phyloP scores from a whole-genome alignment of 2,113 vertebrate genomes.

The Myiopsitta monachus region DNA sequence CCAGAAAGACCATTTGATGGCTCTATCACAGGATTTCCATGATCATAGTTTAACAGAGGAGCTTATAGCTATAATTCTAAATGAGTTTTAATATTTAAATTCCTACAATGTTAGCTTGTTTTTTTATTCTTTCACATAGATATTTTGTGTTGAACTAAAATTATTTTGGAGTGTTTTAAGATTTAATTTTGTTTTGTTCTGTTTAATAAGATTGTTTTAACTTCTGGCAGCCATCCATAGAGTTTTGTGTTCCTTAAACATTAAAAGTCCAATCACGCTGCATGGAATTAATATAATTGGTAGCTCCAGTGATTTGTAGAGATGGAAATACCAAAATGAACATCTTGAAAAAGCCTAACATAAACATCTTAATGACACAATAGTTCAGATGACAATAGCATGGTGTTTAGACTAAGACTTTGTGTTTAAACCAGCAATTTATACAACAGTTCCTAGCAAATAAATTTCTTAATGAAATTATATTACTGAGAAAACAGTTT shows the following conservation, averaged over 20 bases:
- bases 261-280: neutral
- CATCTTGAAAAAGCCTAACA: neutral
- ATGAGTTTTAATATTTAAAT: neutral
- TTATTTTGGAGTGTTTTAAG: neutral
- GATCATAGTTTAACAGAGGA: neutral
- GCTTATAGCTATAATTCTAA: neutral
- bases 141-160: neutral
- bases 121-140: neutral
- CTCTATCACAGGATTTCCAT: neutral
- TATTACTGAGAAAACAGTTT: neutral
- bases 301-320: neutral
- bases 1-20: neutral
- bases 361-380: neutral
- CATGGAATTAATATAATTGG: neutral
- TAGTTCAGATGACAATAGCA: neutral
- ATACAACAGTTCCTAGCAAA: neutral
- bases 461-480: neutral
- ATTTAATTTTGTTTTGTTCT: neutral
- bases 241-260: neutral
- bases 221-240: neutral
- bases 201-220: neutral
- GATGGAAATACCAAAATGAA: neutral
- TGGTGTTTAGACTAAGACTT: neutral
- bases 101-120: neutral
- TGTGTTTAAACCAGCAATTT: neutral